A percentile compares a stretch with the other conserved stretches of the same genome.
These are phyloP conservation scores for Dicycla oo DNA, from an alignment of 2,888 invertebrate genomes.

Conservation along the genomic window DNA sequence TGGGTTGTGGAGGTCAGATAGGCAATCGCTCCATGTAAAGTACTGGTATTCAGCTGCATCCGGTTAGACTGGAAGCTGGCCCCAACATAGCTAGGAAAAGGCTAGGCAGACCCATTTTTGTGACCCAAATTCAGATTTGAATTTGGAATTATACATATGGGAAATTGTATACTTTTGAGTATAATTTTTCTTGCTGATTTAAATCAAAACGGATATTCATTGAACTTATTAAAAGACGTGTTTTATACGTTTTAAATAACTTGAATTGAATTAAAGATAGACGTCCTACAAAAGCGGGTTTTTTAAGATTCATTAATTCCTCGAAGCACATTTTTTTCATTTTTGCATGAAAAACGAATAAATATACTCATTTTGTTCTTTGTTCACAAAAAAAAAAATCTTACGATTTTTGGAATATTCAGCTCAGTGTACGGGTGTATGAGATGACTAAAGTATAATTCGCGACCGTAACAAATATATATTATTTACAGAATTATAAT, in stretches of 20 bases:
- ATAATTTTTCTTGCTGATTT: neutral
- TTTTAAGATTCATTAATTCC: neutral
- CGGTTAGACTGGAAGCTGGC: too few species aligned
- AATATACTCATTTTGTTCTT: too few species aligned
- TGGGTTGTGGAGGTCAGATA: too few species aligned
- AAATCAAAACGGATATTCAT: neutral
- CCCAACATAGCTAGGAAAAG: too few species aligned
- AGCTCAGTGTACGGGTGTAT: too few species aligned
- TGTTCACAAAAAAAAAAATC: too few species aligned
- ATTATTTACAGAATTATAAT: too few species aligned
- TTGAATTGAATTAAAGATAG: neutral
- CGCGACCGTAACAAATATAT: too few species aligned
- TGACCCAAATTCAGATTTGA: constrained; percentile 9
- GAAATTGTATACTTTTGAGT: neutral
- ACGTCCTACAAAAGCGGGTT: neutral
- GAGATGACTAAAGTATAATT: too few species aligned
- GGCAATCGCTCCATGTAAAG: too few species aligned
- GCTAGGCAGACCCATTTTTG: neutral
- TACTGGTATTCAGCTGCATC: too few species aligned
- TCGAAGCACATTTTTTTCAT: neutral
- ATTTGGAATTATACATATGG: neutral
- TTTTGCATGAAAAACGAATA: neutral
- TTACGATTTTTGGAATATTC: too few species aligned
- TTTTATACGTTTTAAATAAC: constrained; percentile 3
- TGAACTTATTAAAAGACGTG: neutral